These are phyloP conservation scores for Lerema accius DNA, from an alignment of 1,140 invertebrate genomes.

Conservation along the genomic window DNA sequence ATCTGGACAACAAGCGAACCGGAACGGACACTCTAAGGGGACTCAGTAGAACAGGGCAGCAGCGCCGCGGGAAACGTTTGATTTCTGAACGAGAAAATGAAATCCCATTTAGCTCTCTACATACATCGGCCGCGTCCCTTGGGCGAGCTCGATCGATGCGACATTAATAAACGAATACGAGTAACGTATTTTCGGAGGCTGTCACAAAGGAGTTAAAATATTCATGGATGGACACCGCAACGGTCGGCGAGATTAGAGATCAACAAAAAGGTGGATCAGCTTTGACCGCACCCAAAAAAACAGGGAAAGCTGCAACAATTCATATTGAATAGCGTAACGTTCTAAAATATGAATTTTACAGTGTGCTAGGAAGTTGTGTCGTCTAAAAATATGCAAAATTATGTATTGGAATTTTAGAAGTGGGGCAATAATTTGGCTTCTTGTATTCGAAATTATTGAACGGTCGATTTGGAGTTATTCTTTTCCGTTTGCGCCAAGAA, in stretches of 20 bases:
- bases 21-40: conserved; percentile 64
- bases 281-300: conserved; percentile 50
- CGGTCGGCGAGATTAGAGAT: conserved; percentile 65
- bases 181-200: conserved; percentile 62
- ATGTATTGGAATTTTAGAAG: conserved; percentile 8
- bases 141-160: conserved; percentile 59
- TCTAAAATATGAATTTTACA: conserved; percentile 6
- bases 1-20: conserved; percentile 53
- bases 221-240: conserved; percentile 68
- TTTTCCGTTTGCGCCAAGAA: no score
- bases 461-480: no score
- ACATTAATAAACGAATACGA: conserved; percentile 72
- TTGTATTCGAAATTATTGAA: not conserved
- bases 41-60: conserved; percentile 57
- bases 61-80: conserved; percentile 64
- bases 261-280: conserved; percentile 59
- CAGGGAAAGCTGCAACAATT: conserved; percentile 52
- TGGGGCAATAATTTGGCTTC: not conserved
- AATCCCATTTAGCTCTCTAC: conserved; percentile 69
- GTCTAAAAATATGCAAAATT: conserved; percentile 22
- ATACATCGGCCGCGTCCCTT: conserved; percentile 47
- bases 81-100: conserved; percentile 78
- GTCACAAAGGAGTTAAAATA: conserved; percentile 72
- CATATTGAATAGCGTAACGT: conserved; percentile 40
- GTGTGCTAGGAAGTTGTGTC: not conserved